phyloP scores from a whole-genome alignment of 1,140 invertebrate genomes.

The Alviniconcha marisindica region DNA sequence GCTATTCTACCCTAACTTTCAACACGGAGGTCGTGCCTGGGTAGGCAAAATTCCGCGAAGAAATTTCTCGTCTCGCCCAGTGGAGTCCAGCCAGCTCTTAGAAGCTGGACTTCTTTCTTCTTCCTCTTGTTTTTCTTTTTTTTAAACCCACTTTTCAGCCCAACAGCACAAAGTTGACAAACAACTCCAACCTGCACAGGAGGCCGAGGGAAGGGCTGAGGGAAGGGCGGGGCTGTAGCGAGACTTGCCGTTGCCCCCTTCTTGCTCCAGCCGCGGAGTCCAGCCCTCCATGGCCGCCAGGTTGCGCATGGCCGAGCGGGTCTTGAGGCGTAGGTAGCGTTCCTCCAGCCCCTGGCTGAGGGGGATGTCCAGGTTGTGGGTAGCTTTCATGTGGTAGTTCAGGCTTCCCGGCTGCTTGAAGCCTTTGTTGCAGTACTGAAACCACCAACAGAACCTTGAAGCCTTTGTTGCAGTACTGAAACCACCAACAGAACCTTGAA shows the following conservation, averaged over 20 bases:
- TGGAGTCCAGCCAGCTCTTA: no score
- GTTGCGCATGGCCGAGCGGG: constrained; percentile 45
- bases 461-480: constrained; percentile 54
- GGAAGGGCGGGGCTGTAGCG: neutral
- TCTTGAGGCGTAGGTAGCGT: constrained; percentile 68
- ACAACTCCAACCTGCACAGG: neutral
- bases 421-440: constrained; percentile 54
- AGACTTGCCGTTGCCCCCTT: no score
- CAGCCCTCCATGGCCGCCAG: constrained; percentile 32
- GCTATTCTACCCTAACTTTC: no score
- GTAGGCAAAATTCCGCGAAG: no score
- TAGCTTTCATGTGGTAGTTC: constrained; percentile 68
- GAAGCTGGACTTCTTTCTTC: no score
- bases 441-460: no score
- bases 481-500: no score
- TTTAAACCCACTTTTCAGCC: no score
- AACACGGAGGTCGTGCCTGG: no score
- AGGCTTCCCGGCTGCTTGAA: constrained; percentile 64
- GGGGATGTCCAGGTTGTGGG: constrained; percentile 67
- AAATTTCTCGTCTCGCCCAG: no score
- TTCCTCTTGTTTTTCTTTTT: no score
- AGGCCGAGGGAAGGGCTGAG: neutral
- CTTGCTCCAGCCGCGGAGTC: neutral
- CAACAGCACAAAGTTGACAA: no score
- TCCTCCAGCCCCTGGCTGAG: constrained; percentile 69